A percentile compares a stretch with the other conserved stretches of the same genome.
phyloP scores from a whole-genome alignment of 2,888 invertebrate genomes.

The Tribolium freemani region DNA sequence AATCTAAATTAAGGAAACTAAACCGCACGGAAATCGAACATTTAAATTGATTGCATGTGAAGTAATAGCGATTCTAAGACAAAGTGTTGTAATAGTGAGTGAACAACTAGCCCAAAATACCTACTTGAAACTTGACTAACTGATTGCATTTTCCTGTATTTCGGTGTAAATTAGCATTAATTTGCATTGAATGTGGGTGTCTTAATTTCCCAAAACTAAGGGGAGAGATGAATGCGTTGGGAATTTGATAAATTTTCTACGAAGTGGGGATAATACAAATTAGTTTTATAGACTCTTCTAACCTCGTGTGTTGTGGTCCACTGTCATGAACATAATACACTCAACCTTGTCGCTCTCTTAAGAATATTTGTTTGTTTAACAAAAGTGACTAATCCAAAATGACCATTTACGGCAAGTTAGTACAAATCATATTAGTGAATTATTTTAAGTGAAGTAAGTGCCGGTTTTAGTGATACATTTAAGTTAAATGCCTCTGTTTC shows the following conservation, averaged over 20 bases:
- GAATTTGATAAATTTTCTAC: not conserved
- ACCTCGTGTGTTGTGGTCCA: constrained; percentile 31
- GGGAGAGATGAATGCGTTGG: not conserved
- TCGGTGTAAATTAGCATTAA: not conserved
- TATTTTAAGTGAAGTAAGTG: constrained; percentile 3
- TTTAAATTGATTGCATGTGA: not conserved
- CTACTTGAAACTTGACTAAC: not conserved
- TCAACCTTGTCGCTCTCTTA: constrained; percentile 24
- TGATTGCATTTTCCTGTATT: not conserved
- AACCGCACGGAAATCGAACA: not conserved
- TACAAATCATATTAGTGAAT: constrained; percentile 45
- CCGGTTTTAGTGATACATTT: not conserved
- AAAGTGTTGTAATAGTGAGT: not conserved
- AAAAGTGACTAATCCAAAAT: constrained; percentile 26
- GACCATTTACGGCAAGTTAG: constrained; percentile 49
- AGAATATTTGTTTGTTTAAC: constrained; percentile 3
- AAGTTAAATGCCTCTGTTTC: not conserved
- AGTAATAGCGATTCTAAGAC: not conserved
- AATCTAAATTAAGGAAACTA: not conserved
- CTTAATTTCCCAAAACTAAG: not conserved
- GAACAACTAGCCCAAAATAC: not conserved
- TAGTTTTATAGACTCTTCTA: constrained; percentile 2
- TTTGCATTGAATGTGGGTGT: not conserved
- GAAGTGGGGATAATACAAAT: not conserved
- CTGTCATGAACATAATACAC: constrained; percentile 32